Conservation (phyloP, 2,888 invertebrate species). For the Drosophila heteroneura region DNA sequence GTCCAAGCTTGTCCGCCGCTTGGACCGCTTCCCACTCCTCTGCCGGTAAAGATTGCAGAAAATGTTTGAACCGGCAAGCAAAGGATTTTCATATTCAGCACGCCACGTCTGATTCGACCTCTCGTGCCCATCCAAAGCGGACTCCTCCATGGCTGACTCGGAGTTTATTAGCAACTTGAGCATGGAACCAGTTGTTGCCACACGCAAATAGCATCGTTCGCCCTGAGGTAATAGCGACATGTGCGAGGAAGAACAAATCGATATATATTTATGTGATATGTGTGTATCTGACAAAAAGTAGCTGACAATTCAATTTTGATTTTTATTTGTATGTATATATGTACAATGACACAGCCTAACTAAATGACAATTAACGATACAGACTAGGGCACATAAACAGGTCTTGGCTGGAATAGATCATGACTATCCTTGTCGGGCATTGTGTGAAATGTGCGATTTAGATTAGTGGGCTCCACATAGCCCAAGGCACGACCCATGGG, state of each 20-base stretch:
- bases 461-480: conserved; percentile 80
- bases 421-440: conserved; percentile 57
- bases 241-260: neutral
- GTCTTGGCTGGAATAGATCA: conserved; percentile 71
- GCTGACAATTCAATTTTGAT: conserved; percentile 16
- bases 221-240: conserved; percentile 7
- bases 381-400: conserved; percentile 70
- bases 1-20: conserved; percentile 15
- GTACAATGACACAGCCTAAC: conserved; percentile 43
- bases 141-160: conserved; percentile 35
- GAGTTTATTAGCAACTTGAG: neutral
- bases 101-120: conserved; percentile 47
- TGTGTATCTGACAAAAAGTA: neutral
- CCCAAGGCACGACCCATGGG: conserved; percentile 82
- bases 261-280: neutral
- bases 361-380: conserved; percentile 7
- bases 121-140: conserved; percentile 49
- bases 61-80: conserved; percentile 26
- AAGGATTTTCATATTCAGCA: conserved; percentile 25
- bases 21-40: neutral
- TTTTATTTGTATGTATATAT: conserved; percentile 7
- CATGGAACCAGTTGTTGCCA: neutral
- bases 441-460: conserved; percentile 77
- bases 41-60: conserved; percentile 33
- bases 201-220: neutral